A percentile compares a stretch with the other conserved stretches of the same genome.
phyloP scores from a whole-genome alignment of 23 tunicate species.

The Ciona savignyi region DNA sequence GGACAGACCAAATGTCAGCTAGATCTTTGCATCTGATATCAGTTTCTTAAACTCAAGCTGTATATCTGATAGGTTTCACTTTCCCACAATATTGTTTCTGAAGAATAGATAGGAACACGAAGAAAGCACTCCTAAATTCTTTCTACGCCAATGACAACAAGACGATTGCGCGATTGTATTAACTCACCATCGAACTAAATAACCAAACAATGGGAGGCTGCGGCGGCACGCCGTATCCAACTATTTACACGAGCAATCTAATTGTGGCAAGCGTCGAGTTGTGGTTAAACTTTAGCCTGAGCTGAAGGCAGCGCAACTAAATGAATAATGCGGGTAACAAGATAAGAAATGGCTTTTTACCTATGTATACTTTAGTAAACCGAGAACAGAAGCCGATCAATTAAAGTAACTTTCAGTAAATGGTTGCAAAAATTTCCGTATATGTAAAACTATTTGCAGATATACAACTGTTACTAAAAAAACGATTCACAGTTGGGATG shows the following conservation, averaged over 20 bases:
- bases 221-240: not conserved
- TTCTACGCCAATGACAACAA: slow-evolving; percentile 1
- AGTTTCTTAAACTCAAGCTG: not conserved
- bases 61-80: not conserved
- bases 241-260: not conserved
- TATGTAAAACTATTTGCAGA: not conserved
- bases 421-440: too few species aligned
- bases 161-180: not conserved
- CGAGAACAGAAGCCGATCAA: too few species aligned
- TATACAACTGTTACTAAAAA: too few species aligned
- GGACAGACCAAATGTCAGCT: not conserved
- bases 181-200: not conserved
- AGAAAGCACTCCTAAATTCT: too few species aligned
- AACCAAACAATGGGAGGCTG: not conserved
- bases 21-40: not conserved
- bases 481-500: too few species aligned
- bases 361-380: too few species aligned
- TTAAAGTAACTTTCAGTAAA: too few species aligned
- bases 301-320: not conserved
- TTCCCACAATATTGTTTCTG: too few species aligned
- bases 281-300: not conserved
- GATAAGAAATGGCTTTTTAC: too few species aligned
- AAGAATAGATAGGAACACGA: too few species aligned
- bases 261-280: not conserved
- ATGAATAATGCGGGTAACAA: not conserved